These are phyloP conservation scores for Heliothis subflexa DNA, from an alignment of 1,140 invertebrate species.

Conservation along the genomic window DNA sequence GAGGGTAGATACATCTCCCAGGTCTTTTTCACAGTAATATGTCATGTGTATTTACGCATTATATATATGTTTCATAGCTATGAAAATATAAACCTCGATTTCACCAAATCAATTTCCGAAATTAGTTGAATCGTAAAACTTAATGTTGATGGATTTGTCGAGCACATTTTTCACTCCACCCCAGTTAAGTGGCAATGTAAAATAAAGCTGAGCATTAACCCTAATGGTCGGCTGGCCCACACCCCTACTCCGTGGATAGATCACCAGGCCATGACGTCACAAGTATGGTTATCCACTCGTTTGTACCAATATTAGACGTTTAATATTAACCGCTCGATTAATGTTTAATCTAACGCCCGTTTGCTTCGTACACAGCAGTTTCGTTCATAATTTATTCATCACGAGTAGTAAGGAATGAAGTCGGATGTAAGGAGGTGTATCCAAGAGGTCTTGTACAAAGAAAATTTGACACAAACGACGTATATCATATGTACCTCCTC, in stretches of 20 bases:
- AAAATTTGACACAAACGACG: too few species aligned
- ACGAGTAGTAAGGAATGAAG: too few species aligned
- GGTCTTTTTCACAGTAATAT: too few species aligned
- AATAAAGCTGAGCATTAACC: constrained; percentile 38
- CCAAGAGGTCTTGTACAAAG: neutral
- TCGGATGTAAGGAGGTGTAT: too few species aligned
- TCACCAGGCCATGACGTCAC: constrained; percentile 38
- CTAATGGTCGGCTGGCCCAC: constrained; percentile 32
- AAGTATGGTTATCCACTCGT: neutral
- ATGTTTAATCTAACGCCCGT: constrained; percentile 3
- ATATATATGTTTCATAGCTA: neutral
- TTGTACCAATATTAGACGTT: constrained; percentile 25
- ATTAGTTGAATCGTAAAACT: constrained; percentile 24
- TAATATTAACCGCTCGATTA: constrained; percentile 19
- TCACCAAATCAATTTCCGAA: constrained; percentile 31
- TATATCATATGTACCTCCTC: too few species aligned
- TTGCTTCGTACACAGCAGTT: neutral
- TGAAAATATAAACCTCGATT: constrained; percentile 5
- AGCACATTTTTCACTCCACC: constrained; percentile 7
- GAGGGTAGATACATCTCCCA: too few species aligned
- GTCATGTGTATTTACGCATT: too few species aligned
- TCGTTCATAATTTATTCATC: constrained; percentile 1
- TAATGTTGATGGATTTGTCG: neutral
- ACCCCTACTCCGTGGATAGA: constrained; percentile 18
- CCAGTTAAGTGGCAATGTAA: constrained; percentile 28